Evolutionary conservation across 2,888 invertebrate species (phyloP).

Genomic region (Lasioglossum pauxillum): DNA sequence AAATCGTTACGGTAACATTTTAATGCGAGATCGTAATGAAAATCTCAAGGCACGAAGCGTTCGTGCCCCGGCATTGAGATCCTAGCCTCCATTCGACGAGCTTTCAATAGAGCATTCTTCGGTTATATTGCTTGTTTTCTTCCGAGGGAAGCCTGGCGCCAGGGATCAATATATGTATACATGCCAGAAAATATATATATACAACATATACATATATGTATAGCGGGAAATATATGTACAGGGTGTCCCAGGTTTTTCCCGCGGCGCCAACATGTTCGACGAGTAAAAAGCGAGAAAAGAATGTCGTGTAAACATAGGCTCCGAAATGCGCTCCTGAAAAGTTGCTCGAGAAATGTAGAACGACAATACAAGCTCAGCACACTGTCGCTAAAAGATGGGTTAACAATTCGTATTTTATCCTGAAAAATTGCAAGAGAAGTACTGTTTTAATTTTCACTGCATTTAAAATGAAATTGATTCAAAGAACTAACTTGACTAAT

Average conservation of each 20-base stretch:
- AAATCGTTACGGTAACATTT: constrained; percentile 12
- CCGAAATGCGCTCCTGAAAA: neutral
- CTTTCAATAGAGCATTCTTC: constrained; percentile 68
- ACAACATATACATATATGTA: neutral
- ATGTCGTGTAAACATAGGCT: neutral
- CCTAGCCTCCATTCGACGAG: constrained; percentile 54
- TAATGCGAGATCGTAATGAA: constrained; percentile 26
- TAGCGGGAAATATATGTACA: neutral
- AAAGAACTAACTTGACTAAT: neutral
- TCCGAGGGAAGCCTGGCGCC: constrained; percentile 32
- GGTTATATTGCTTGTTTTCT: constrained; percentile 67
- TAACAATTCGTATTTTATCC: no score
- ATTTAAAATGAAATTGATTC: neutral
- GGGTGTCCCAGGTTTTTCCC: neutral
- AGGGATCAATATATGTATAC: constrained; percentile 54
- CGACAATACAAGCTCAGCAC: neutral
- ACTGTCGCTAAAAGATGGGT: neutral
- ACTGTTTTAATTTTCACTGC: neutral
- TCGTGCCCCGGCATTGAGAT: constrained; percentile 3
- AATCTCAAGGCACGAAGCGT: constrained; percentile 12
- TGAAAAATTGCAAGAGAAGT: neutral
- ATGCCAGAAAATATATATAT: neutral
- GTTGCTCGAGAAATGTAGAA: neutral
- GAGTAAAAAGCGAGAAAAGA: neutral
- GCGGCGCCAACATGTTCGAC: neutral